Percentiles rank a stretch among this genome's conserved stretches.
phyloP scores from a whole-genome alignment of 2,888 invertebrate species.

The Noctua pronuba region DNA sequence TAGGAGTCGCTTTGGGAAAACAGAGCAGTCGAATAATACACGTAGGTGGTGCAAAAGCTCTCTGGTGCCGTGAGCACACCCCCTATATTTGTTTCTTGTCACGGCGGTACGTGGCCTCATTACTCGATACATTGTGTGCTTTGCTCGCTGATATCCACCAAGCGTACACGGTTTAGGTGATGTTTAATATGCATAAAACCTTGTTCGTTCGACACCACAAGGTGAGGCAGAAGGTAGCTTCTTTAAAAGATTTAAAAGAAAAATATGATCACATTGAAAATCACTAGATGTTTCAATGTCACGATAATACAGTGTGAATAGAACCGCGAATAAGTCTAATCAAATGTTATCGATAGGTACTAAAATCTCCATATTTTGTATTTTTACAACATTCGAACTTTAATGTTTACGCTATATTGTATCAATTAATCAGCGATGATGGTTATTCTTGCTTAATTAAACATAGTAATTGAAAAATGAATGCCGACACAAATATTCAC shows the following conservation, averaged over 20 bases:
- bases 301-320: constrained; percentile 25
- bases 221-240: constrained; percentile 59
- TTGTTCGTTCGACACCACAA: constrained; percentile 64
- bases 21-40: constrained; percentile 68
- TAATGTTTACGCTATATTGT: no score
- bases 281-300: constrained; percentile 42
- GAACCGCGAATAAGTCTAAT: neutral
- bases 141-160: constrained; percentile 65
- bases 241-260: constrained; percentile 45
- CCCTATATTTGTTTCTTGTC: constrained; percentile 82
- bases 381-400: constrained; percentile 21
- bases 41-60: constrained; percentile 75
- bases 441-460: constrained; percentile 54
- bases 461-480: constrained; percentile 64
- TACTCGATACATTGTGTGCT: constrained; percentile 74
- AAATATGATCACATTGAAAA: constrained; percentile 39
- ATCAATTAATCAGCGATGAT: constrained; percentile 17
- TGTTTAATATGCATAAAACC: constrained; percentile 65
- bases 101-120: constrained; percentile 79
- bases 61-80: constrained; percentile 74
- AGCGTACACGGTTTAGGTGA: constrained; percentile 46
- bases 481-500: constrained; percentile 77
- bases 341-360: constrained; percentile 7
- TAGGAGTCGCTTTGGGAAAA: constrained; percentile 66
- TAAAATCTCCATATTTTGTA: neutral